Percentiles rank a stretch among this genome's conserved stretches.
Evolutionary conservation across 2,797 vertebrate genomes (phyloP).

Genomic region (Pempheris klunzingeri): DNA sequence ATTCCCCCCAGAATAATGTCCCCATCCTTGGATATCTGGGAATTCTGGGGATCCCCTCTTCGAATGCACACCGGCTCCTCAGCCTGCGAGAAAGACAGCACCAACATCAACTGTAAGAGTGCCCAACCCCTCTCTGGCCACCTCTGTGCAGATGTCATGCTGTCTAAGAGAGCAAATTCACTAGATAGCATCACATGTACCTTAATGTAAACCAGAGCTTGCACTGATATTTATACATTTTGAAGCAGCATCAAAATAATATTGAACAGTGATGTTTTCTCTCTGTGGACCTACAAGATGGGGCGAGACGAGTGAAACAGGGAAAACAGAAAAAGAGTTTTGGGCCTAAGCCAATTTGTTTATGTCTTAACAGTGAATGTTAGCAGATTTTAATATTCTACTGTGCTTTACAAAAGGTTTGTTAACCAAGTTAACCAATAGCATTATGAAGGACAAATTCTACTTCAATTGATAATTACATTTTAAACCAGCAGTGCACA

Average conservation of each 20-base stretch:
- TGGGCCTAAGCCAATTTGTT: no score
- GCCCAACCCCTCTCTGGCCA: constrained; percentile 62
- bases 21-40: constrained; percentile 77
- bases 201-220: neutral
- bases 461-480: no score
- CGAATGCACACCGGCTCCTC: constrained; percentile 65
- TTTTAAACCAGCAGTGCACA: no score
- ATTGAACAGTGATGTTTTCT: neutral
- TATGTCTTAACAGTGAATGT: constrained; percentile 39
- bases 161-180: constrained; percentile 7
- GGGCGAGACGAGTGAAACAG: neutral
- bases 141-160: constrained; percentile 51
- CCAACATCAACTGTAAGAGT: constrained; percentile 66
- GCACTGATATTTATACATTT: constrained; percentile 62
- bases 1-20: constrained; percentile 81
- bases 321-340: neutral
- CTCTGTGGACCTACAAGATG: constrained; percentile 5
- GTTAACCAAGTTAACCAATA: no score
- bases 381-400: no score
- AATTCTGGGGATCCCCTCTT: constrained; percentile 68
- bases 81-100: constrained; percentile 64
- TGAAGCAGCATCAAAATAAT: constrained; percentile 1
- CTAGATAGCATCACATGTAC: constrained; percentile 8
- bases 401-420: neutral
- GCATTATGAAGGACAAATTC: no score